Base-by-base conservation (phyloP, 2,888 invertebrate genomes). In the Andrena haemorrhoa region DNA sequence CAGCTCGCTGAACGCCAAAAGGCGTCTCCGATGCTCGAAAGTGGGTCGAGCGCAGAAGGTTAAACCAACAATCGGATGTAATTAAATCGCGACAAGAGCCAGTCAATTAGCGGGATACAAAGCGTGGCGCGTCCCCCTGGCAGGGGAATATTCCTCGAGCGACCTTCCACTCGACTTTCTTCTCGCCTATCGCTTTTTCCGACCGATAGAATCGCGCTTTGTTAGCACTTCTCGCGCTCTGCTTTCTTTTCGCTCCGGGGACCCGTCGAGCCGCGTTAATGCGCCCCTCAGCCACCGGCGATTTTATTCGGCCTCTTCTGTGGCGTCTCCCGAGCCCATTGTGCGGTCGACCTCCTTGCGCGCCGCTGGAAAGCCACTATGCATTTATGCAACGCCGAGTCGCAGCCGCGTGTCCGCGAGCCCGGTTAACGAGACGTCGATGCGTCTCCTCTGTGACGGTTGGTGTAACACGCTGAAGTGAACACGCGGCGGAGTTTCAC, bases 361-460 rank as follows among this genome's bases (percentile, higher is more conserved):
- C 85, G 66, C 83, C 85, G 79, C 69, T 87, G 88, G 85, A 86
- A 85, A 89, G 88, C 63, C 74, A 49, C 64, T 58, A 31, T 7
- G 64, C 31, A 33, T 49, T 65, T 49, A 8, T 10, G 33, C 56
- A n/a, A 8, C 47, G 31, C 20, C 0, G 8, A 31, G 10, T 23
- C 53, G 16, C 20, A 12, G 10, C 2, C 23, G 10, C 26, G 26
- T 35, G 12, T 10, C 10, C 20, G 26, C 53, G 5, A 2, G 35
- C 23, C 7, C 23, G 31, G 6, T 66, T 51, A 66, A 66, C 49
- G 49, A 29, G 20, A 66, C 65, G 49, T 10, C 41, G 41, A 41
- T 41, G 3, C 41, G 41, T 41, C 41, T 41, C 4, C 41, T 41
- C 41, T 3, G 12, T 1, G 12, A 1, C 12, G 12, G 41, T 12